Evolutionary conservation across 2,797 vertebrate genomes (phyloP), one percentile per base, ranked within the genome.

Genomic region (Lerista edwardsae): DNA sequence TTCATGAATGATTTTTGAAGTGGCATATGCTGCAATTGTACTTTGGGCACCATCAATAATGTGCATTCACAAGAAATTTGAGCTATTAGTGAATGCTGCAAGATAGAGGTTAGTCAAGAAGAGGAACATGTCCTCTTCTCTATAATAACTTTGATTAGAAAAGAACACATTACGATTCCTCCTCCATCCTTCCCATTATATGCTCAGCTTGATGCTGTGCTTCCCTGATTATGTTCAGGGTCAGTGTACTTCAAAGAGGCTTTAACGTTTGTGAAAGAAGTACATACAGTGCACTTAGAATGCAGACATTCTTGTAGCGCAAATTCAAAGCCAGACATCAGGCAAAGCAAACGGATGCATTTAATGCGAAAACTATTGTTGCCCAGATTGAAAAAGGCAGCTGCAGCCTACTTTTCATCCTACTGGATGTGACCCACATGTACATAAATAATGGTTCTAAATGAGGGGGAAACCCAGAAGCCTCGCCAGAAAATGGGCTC

Each of bases 41-140:
- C 27, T 57, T 84, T 89, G 76, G 72, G 84, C 1, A 4, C 71
- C 7, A 44, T 80, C 59, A 47, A 3, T 62, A 34, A 64, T 65
- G 27, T 2, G 41, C 1, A 86, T 82, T 6, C 21, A 81, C 14
- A 72, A 44, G 68, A 67, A n/a, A 65, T 74, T 85, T 44, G 68
- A 78, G 11, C 65, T 75, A 62, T 41, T 83, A 61, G 80, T 2
- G 0, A 27, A n/a, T 83, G 11, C 3, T 78, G 1, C 61, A 3
- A 44, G 9, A 80, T 9, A 25, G 41, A 88, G 69, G 2, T 76
- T 57, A 89, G 62, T 77, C 74, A 82, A 34, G 9, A 3, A 8
- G 61, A 89, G 59, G n/a, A 87, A 84, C 19, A 1, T 4, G 0
- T 67, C 11, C 77, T 77, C 59, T 74, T 79, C 39, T 69, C 72